These are phyloP conservation scores for Sporophila hypoxantha DNA, from an alignment of 2,113 vertebrate genomes.

Conservation along the genomic window DNA sequence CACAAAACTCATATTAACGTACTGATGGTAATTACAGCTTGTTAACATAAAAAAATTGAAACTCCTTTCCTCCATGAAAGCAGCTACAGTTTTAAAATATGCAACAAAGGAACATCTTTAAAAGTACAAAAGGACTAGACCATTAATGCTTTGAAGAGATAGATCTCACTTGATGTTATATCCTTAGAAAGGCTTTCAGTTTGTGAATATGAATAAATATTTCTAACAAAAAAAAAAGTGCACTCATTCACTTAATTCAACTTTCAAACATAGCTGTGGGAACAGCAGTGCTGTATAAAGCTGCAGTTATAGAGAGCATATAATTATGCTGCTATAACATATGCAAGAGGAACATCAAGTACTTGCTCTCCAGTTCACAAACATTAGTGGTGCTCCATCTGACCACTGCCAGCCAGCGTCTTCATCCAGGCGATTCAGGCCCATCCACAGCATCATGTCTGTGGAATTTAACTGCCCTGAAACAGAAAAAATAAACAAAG, in stretches of 20 bases:
- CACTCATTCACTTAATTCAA: background rate
- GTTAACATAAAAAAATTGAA: background rate
- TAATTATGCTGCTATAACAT: background rate
- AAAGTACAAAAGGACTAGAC: background rate
- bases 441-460: slow-evolving; percentile 80
- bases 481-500: background rate
- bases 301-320: background rate
- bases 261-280: background rate
- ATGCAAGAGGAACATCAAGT: background rate
- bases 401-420: slow-evolving; percentile 88
- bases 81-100: background rate
- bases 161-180: background rate
- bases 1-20: background rate
- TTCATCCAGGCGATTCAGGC: slow-evolving; percentile 81
- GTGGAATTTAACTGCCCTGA: slow-evolving; percentile 77
- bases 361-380: slow-evolving; percentile 87
- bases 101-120: background rate
- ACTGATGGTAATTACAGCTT: background rate
- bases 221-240: background rate
- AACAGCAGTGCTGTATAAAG: background rate
- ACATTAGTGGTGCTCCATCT: slow-evolving; percentile 75
- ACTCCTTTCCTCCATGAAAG: background rate
- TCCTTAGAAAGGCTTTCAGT: background rate
- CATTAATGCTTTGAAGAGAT: background rate
- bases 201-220: background rate